These are phyloP conservation scores for Brachyistius frenatus DNA, from an alignment of 2,113 vertebrate species.

Conservation along the genomic window DNA sequence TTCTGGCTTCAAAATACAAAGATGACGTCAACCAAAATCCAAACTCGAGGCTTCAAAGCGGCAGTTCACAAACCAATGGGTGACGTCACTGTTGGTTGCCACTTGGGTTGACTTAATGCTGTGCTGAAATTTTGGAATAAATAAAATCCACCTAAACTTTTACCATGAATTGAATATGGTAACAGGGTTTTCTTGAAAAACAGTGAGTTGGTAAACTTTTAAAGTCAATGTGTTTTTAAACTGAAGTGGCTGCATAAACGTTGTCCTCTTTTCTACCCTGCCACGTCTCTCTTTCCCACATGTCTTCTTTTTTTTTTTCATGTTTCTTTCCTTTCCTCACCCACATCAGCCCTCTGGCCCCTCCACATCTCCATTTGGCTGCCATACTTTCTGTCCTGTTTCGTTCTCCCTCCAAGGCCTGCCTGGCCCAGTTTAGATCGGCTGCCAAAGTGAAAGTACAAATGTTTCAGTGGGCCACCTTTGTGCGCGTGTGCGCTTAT, in stretches of 20 bases:
- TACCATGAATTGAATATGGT: too few relatives aligned
- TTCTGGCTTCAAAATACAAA: too few relatives aligned
- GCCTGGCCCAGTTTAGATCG: slow-evolving; percentile 64
- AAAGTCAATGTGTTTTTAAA: slow-evolving; percentile 27
- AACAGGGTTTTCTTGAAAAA: too few relatives aligned
- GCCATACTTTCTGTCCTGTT: slow-evolving; percentile 65
- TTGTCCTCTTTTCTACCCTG: slow-evolving; percentile 13
- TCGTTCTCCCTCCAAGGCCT: slow-evolving; percentile 59
- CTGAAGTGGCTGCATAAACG: slow-evolving; percentile 28
- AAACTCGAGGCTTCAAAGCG: too few relatives aligned
- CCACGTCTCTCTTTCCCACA: slow-evolving; percentile 16
- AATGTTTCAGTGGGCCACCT: slow-evolving; percentile 8
- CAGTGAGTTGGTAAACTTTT: background rate
- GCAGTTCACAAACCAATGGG: too few relatives aligned
- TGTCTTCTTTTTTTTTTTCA: slow-evolving; percentile 7
- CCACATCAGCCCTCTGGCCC: slow-evolving; percentile 54
- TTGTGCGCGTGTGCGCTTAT: slow-evolving; percentile 6
- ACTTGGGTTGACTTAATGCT: too few relatives aligned
- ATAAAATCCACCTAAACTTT: too few relatives aligned
- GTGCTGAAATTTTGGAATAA: too few relatives aligned
- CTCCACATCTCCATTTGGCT: slow-evolving; percentile 54
- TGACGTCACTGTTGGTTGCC: too few relatives aligned
- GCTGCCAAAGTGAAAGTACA: slow-evolving; percentile 17
- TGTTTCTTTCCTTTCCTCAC: slow-evolving; percentile 28
- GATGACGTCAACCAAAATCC: too few relatives aligned